Evolutionary conservation across 2,888 invertebrate genomes (phyloP).

Genomic region (Ischnura elegans): DNA sequence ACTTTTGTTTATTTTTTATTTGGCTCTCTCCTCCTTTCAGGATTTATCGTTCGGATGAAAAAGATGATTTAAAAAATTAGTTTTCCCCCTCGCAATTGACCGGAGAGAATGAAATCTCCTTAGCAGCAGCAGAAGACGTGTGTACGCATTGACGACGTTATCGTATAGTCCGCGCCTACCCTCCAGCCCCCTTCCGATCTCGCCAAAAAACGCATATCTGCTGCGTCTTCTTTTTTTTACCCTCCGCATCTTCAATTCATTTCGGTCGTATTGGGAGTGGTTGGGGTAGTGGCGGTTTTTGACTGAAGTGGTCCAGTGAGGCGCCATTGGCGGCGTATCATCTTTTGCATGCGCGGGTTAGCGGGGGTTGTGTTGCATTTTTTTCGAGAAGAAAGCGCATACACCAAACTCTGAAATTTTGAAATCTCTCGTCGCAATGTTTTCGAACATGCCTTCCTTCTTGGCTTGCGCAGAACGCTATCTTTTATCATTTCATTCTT

Average conservation of each 20-base stretch:
- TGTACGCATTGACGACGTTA: background rate
- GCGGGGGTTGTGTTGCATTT: background rate
- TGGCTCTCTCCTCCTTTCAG: background rate
- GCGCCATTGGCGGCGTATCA: conserved; percentile 16
- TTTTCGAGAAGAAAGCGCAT: background rate
- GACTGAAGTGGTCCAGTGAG: background rate
- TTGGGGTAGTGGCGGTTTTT: background rate
- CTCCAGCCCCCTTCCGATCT: background rate
- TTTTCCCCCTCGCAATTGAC: conserved; percentile 52
- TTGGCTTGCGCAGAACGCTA: background rate
- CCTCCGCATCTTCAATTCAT: background rate
- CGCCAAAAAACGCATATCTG: background rate
- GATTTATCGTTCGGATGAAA: background rate
- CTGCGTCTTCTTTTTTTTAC: background rate
- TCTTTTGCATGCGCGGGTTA: background rate
- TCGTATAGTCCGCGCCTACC: background rate
- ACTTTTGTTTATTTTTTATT: background rate
- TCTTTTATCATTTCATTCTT: background rate
- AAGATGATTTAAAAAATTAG: conserved; percentile 10
- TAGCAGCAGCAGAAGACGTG: no score
- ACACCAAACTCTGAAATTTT: background rate
- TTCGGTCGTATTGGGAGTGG: background rate
- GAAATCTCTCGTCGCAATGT: background rate
- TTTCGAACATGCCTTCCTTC: background rate
- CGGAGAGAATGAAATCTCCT: conserved; percentile 41